A percentile compares a stretch with the other conserved stretches of the same genome.
These are phyloP conservation scores for Anisognathus igniventris DNA, from an alignment of 2,797 vertebrate species.

Conservation along the genomic window DNA sequence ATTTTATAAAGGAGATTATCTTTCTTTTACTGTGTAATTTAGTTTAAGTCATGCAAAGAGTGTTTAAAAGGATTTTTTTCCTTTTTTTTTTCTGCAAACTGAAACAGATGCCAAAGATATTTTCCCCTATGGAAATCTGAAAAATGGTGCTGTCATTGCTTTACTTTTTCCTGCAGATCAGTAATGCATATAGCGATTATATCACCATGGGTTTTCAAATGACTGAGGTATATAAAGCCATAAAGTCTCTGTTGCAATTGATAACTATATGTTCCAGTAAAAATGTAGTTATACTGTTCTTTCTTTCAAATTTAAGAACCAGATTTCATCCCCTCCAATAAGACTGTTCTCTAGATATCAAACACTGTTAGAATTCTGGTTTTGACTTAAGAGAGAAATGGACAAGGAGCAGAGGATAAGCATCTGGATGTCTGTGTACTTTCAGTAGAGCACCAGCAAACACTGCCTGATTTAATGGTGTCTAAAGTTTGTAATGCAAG, in stretches of 20 bases:
- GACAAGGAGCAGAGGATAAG: not conserved
- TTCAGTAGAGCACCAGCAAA: not conserved
- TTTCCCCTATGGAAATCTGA: constrained; percentile 24
- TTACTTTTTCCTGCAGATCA: not conserved
- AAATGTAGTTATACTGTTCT: not conserved
- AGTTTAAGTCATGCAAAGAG: not conserved
- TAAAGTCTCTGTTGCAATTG: not conserved
- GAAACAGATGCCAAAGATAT: constrained; percentile 24
- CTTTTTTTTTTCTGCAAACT: not conserved
- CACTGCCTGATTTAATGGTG: not conserved
- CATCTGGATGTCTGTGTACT: not conserved
- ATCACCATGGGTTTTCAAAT: constrained; percentile 29
- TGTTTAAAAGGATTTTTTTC: not conserved
- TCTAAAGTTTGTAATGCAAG: not conserved
- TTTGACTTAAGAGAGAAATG: not conserved
- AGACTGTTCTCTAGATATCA: not conserved
- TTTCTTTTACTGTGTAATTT: not conserved
- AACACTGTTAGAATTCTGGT: not conserved
- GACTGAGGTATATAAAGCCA: not conserved
- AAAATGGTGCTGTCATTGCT: constrained; percentile 6
- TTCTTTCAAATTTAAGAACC: not conserved
- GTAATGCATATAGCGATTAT: constrained; percentile 27
- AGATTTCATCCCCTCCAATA: not conserved
- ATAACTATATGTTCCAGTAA: not conserved
- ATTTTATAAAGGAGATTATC: not conserved